Percentiles rank a stretch among this genome's conserved stretches.
phyloP scores from a whole-genome alignment of 2,797 vertebrate genomes.

The Xyrichtys novacula region DNA sequence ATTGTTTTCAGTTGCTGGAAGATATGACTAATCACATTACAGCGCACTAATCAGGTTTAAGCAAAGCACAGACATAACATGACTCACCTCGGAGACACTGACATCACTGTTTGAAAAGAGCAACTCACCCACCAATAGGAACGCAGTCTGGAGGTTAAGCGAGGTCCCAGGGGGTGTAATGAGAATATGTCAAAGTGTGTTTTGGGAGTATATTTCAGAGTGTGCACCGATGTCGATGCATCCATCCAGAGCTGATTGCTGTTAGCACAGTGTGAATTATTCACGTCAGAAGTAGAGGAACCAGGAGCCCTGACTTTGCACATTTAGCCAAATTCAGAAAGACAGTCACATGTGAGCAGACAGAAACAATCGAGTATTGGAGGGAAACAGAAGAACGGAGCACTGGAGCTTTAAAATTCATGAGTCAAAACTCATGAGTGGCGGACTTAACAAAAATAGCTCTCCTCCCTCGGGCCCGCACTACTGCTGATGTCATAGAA shows the following conservation, averaged over 20 bases:
- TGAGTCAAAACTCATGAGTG: constrained; percentile 45
- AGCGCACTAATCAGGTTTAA: constrained; percentile 41
- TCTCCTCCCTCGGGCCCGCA: constrained; percentile 45
- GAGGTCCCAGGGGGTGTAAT: background rate
- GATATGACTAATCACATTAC: constrained; percentile 43
- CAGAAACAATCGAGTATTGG: constrained; percentile 2
- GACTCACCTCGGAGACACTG: constrained; percentile 31
- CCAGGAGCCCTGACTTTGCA: constrained; percentile 9
- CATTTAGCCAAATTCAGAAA: constrained; percentile 22
- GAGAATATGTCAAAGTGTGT: constrained; percentile 39
- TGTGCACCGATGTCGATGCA: constrained; percentile 5
- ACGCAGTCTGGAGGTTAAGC: constrained; percentile 23
- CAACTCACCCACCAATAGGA: constrained; percentile 4
- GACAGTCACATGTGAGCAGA: constrained; percentile 8
- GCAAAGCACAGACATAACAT: constrained; percentile 31
- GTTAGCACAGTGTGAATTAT: constrained; percentile 60
- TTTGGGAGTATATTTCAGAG: constrained; percentile 17
- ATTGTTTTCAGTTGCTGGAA: constrained; percentile 40
- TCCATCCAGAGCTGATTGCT: constrained; percentile 40
- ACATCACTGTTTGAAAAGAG: constrained; percentile 15
- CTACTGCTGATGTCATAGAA: constrained; percentile 67
- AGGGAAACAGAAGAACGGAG: constrained; percentile 14
- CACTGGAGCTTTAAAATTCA: constrained; percentile 34
- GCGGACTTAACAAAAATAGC: constrained; percentile 63
- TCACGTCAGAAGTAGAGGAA: constrained; percentile 21